These are phyloP conservation scores for Eriocheir sinensis DNA, from an alignment of 1,140 invertebrate species.

Conservation along the genomic window DNA sequence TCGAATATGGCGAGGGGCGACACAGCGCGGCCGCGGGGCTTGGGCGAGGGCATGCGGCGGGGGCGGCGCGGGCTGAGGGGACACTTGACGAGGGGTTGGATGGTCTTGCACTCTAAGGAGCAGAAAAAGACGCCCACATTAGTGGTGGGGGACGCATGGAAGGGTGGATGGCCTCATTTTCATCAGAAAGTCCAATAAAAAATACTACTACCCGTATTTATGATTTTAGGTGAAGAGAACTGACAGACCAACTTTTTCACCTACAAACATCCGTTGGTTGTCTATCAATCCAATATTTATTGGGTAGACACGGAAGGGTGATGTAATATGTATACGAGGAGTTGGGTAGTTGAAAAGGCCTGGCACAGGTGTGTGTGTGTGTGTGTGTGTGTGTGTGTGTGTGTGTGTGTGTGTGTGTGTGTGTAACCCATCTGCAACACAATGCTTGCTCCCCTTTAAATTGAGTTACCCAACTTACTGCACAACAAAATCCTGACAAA, in stretches of 20 bases:
- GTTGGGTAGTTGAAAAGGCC: background rate
- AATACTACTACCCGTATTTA: no score
- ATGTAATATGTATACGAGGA: background rate
- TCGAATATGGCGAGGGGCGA: slow-evolving; percentile 76
- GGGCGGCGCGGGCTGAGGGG: slow-evolving; percentile 65
- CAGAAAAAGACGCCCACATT: background rate
- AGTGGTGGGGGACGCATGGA: no score
- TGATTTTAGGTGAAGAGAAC: no score
- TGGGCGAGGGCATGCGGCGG: slow-evolving; percentile 76
- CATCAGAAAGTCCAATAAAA: no score
- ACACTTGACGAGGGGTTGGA: slow-evolving; percentile 75
- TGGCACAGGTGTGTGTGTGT: slow-evolving; percentile 29
- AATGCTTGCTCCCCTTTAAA: no score
- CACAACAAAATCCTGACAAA: no score
- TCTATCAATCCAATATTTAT: no score
- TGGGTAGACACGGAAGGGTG: no score
- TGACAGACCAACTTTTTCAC: no score
- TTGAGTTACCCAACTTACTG: no score
- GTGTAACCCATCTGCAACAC: background rate
- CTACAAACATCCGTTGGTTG: no score
- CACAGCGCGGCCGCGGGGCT: slow-evolving; percentile 75
- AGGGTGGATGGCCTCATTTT: no score
- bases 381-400: slow-evolving; percentile 45
- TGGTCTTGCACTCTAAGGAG: slow-evolving; percentile 71
- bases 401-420: background rate